phyloP scores from a whole-genome alignment of 2,888 invertebrate species.

The Coronaproctus castanopsis region DNA sequence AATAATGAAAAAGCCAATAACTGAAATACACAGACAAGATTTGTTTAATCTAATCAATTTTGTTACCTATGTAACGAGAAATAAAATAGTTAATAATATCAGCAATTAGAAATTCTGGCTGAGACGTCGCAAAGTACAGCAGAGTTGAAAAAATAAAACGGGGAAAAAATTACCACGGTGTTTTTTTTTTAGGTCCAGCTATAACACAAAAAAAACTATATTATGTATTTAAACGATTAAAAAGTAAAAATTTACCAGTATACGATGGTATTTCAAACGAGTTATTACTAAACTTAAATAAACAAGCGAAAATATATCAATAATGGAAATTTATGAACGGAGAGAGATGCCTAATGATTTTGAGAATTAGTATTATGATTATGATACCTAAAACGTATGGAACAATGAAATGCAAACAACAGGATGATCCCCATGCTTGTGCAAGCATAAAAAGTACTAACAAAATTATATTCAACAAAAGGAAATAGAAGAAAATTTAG shows the following conservation, averaged over 20 bases:
- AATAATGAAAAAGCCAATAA: too few species aligned
- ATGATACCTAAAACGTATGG: background rate
- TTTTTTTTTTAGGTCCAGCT: too few species aligned
- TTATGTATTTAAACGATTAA: background rate
- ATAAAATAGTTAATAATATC: too few species aligned
- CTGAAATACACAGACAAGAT: too few species aligned
- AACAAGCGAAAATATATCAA: background rate
- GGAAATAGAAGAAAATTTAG: background rate
- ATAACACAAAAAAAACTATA: too few species aligned
- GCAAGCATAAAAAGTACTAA: background rate
- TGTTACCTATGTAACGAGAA: too few species aligned
- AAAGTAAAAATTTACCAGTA: background rate
- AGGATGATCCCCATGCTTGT: background rate
- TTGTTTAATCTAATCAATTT: too few species aligned
- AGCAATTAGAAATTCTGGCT: too few species aligned
- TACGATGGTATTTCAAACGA: background rate
- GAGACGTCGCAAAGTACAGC: too few species aligned
- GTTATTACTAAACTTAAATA: background rate
- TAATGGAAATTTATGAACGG: background rate
- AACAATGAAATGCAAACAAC: background rate
- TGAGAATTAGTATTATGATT: background rate
- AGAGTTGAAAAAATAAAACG: too few species aligned
- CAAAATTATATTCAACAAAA: too few species aligned
- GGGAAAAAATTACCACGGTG: too few species aligned
- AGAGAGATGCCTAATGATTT: background rate